Base-by-base conservation (phyloP, 2,113 vertebrate genomes). In the Mastomys natalensis region DNA sequence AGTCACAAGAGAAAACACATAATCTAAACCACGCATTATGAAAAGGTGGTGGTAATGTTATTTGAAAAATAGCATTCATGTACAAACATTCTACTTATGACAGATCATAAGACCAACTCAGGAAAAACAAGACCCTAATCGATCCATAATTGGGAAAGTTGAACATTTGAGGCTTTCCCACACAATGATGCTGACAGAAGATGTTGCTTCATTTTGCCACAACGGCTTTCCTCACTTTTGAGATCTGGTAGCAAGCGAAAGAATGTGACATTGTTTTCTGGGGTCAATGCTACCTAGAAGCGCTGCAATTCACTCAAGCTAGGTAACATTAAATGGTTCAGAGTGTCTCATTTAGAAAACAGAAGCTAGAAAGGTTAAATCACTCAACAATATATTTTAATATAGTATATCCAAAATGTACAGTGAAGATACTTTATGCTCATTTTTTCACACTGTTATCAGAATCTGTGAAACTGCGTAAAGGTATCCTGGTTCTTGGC, bases 391-490 rank as follows among this genome's bases (percentile, higher is more conserved):
- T 62, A 74, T 66, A 85, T 77, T 86, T 92, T 76, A 95, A 73
- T 5, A 48, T 86, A 88, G 43, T 12, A 70, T 45, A 88, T 55
- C 11, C 8, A 53, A 95, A 73, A 93, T 70, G 31, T 26, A 0
- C 40, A 81, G 85, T 66, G 29, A 74, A 92, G 16, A 55, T 45
- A 76, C 9, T 81, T 60, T 53, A 48, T 4, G 78, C 48, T 66
- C 22, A 93, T 87, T 93, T 96, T 72, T 89, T 82, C 22, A 89
- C 68, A 90, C 7, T 29, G 7, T 85, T 26, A 89, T 95, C 31
- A 77, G 87, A 96, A 86, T n/a, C n/a, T n/a, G n/a, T n/a, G n/a
- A n/a, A n/a, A n/a, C n/a, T n/a, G n/a, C n/a, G n/a, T n/a, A n/a
- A n/a, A n/a, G n/a, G n/a, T n/a, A n/a, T n/a, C n/a, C n/a, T n/a